Base-by-base conservation (phyloP, 2,113 vertebrate genomes). In the Prunella himalayana region DNA sequence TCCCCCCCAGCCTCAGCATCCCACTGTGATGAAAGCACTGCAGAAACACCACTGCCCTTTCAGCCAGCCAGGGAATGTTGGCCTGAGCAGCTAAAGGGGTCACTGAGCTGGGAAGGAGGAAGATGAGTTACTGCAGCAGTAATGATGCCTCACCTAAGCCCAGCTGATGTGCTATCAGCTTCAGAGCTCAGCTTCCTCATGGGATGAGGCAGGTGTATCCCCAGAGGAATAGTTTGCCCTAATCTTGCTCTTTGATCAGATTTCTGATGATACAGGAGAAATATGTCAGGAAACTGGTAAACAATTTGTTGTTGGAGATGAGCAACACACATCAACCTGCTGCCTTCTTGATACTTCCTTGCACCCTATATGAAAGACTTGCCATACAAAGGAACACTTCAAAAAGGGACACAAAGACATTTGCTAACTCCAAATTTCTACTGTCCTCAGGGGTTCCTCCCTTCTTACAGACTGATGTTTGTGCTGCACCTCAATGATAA, bases 21-120 rank as follows among this genome's bases (percentile, higher is more conserved):
- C 81, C 27, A 19, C 70, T 31, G 72, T 61, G 73, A 66, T 0
- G 2, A 45, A 84, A 82, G 60, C 1, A 0, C 73, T 60, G 16
- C 69, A 53, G 24, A 75, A 76, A 69, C 31, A 0, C 71, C 88
- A 31, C 56, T 95, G 91, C 91, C 88, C 92, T 94, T 92, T 86
- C 39, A 86, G 73, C 33, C 75, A 94, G 90, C 76, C 90, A 83
- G 82, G 82, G 70, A 59, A 56, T 3, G 33, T 15, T 92, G 82
- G 45, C 79, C 66, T n/a, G 94, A 69, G 88, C n/a, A 31, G 31
- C 2, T 30, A 7, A 47, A 61, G 47, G 71, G 68, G 64, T 90
- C 83, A 56, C 47, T 25, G 60, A 75, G 47, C 24, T 14, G 2
- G 76, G 54, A 14, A 39, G 35, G 24, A 82, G 69, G 7, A 75